A percentile compares a stretch with the other conserved stretches of the same genome.
Evolutionary conservation across 2,888 invertebrate species (phyloP).

Genomic region (Oscheius sp.): DNA sequence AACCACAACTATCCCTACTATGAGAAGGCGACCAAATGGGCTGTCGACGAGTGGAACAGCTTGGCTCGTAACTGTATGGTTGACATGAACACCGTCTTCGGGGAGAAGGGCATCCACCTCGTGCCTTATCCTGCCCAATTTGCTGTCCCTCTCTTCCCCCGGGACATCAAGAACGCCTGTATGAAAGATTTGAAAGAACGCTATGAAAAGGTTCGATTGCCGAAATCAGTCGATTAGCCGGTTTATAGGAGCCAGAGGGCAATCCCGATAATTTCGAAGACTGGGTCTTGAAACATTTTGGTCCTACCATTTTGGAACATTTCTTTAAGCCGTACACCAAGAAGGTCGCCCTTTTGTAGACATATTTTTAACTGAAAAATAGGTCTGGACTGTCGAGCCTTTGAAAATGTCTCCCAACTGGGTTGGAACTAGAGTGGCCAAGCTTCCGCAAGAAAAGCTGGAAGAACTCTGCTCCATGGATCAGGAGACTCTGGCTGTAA

Average conservation of each 20-base stretch:
- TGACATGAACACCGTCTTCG: constrained; percentile 71
- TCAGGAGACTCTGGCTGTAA: constrained; percentile 63
- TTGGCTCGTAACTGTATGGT: constrained; percentile 70
- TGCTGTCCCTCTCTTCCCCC: constrained; percentile 72
- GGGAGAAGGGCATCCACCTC: constrained; percentile 65
- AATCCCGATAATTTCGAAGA: constrained; percentile 69
- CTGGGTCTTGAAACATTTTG: constrained; percentile 71
- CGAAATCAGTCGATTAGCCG: background rate
- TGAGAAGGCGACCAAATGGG: constrained; percentile 71
- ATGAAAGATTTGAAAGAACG: constrained; percentile 69
- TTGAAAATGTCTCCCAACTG: constrained; percentile 70
- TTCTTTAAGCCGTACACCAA: constrained; percentile 73
- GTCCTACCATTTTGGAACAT: constrained; percentile 67
- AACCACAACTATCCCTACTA: constrained; percentile 72
- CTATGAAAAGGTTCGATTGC: constrained; percentile 63
- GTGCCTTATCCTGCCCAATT: constrained; percentile 73
- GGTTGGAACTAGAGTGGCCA: constrained; percentile 72
- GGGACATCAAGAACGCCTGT: constrained; percentile 64
- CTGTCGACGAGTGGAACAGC: constrained; percentile 71
- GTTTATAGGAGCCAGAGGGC: constrained; percentile 39
- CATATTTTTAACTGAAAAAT: background rate
- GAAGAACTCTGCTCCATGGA: constrained; percentile 70
- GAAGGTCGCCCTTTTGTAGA: constrained; percentile 63
- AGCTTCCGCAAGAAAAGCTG: constrained; percentile 71
- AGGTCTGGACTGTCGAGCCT: constrained; percentile 72